A percentile compares a stretch with the other conserved stretches of the same genome.
Conservation (phyloP, 2,888 invertebrate genomes). For the Sericinus montela region DNA sequence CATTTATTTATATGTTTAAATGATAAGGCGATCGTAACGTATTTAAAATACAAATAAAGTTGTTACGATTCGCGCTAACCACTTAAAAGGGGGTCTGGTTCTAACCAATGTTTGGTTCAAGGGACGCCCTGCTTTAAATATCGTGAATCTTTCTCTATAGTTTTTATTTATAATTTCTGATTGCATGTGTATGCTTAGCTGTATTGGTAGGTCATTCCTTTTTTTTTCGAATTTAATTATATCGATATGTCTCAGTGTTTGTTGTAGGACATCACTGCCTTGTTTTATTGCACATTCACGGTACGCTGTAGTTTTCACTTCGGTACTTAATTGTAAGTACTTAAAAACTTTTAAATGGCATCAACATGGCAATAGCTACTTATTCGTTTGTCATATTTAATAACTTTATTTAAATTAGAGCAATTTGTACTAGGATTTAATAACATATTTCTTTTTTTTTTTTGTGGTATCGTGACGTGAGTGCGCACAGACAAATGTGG, state of each 20-base stretch:
- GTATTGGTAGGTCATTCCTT: conserved; percentile 59
- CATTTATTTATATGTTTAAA: conserved; percentile 55
- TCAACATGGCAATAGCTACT: not conserved
- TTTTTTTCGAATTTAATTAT: conserved; percentile 58
- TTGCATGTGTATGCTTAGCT: conserved; percentile 39
- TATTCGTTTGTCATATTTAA: not conserved
- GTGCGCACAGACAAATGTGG: conserved; percentile 4
- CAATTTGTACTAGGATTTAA: not conserved
- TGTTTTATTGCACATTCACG: conserved; percentile 33
- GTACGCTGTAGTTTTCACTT: conserved; percentile 20
- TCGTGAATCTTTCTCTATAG: conserved; percentile 9
- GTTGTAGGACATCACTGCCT: conserved; percentile 38
- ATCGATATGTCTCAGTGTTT: conserved; percentile 34
- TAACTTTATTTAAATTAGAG: not conserved
- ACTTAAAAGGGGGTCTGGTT: conserved; percentile 43
- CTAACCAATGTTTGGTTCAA: conserved; percentile 49
- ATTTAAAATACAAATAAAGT: too few species aligned
- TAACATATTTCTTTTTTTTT: not conserved
- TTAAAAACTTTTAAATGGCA: conserved; percentile 6
- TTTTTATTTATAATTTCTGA: conserved; percentile 11
- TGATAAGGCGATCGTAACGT: conserved; percentile 34
- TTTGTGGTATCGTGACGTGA: not conserved
- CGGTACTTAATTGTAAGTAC: conserved; percentile 16
- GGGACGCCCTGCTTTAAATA: conserved; percentile 37
- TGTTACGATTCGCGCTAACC: conserved; percentile 25